These are phyloP conservation scores for Spea multiplicata DNA, from an alignment of 2,113 vertebrate genomes.

Conservation along the genomic window DNA sequence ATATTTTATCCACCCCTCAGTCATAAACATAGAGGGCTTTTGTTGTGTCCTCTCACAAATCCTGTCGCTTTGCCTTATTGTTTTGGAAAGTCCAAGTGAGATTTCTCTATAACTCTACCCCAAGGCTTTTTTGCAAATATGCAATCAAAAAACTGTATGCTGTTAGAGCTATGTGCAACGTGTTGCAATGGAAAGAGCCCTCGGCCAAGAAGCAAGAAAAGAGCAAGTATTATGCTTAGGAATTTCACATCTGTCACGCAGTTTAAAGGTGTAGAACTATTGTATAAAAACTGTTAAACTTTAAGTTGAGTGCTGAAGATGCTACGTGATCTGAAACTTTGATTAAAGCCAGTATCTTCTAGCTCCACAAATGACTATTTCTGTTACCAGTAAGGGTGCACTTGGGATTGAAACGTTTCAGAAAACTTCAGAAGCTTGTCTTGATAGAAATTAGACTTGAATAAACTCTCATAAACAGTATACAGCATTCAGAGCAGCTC, in stretches of 20 bases:
- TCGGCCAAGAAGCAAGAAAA: not conserved
- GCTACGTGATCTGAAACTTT: too few species aligned
- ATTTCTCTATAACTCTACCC: conserved; percentile 24
- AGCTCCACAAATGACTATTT: too few species aligned
- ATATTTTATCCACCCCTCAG: conserved; percentile 68
- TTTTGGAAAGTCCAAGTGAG: conserved; percentile 29
- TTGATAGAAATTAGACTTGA: too few species aligned
- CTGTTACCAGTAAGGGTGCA: too few species aligned
- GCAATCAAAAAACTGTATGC: conserved; percentile 1
- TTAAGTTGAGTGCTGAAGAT: too few species aligned
- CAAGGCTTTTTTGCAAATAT: conserved; percentile 12
- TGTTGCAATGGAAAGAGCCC: conserved; percentile 23
- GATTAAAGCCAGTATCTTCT: too few species aligned
- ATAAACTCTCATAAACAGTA: too few species aligned
- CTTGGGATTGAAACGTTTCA: too few species aligned
- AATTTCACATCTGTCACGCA: conserved; percentile 24
- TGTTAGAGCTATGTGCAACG: not conserved
- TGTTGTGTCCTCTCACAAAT: conserved; percentile 56
- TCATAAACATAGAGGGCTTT: conserved; percentile 61
- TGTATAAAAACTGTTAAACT: not conserved
- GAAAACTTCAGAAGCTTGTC: too few species aligned
- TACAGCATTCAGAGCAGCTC: too few species aligned
- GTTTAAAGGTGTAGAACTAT: not conserved
- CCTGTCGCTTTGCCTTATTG: conserved; percentile 17
- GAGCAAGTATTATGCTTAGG: not conserved